These are phyloP conservation scores for Atlantisia rogersi DNA, from an alignment of 2,113 vertebrate species.

Conservation along the genomic window DNA sequence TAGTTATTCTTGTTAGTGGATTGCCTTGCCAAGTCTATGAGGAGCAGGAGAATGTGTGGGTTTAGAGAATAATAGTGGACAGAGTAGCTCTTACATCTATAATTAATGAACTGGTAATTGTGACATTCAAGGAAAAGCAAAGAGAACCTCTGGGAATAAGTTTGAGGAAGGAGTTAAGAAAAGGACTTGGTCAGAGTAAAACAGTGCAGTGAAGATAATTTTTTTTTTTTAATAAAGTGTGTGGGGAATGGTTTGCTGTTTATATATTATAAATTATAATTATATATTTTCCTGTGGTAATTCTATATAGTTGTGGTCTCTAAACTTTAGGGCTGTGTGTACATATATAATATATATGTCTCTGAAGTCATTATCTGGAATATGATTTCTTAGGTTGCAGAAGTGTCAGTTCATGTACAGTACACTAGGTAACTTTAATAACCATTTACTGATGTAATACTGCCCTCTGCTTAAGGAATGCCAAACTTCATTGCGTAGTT, in stretches of 20 bases:
- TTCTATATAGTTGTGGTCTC: neutral
- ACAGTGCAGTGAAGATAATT: neutral
- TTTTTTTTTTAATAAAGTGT: neutral
- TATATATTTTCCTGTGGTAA: neutral
- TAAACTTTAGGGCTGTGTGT: neutral
- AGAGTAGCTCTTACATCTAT: neutral
- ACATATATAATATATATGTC: neutral
- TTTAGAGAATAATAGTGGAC: neutral
- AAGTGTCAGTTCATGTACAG: neutral
- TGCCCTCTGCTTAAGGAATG: slow-evolving; percentile 59
- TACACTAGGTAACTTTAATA: slow-evolving; percentile 8
- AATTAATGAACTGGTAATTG: neutral
- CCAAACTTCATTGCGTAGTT: slow-evolving; percentile 31
- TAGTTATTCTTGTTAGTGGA: neutral
- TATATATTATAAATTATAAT: too few species aligned
- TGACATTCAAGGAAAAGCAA: neutral
- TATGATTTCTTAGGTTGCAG: neutral
- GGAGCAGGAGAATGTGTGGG: neutral
- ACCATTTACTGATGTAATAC: slow-evolving; percentile 35
- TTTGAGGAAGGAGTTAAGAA: neutral
- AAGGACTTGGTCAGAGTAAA: neutral
- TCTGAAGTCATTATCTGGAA: neutral
- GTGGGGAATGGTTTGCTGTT: neutral
- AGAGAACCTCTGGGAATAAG: neutral
- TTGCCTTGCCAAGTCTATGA: neutral